phyloP scores from a whole-genome alignment of 2,888 invertebrate species.

The Laspeyria flexula region DNA sequence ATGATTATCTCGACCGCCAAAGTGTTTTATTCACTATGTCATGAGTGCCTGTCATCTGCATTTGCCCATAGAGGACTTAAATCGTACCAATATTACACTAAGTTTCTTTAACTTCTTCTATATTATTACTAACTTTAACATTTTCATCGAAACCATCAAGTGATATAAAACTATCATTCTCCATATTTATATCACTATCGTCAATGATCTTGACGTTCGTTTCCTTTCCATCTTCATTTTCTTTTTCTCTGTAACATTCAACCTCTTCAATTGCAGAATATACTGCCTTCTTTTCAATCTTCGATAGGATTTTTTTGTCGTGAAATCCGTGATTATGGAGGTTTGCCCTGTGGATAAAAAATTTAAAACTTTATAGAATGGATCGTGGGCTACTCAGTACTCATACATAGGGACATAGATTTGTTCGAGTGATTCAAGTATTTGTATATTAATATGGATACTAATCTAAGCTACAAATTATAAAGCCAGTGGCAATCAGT shows the following conservation, averaged over 20 bases:
- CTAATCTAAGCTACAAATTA: no score
- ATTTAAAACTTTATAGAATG: no score
- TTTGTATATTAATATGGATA: no score
- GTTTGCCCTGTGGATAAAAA: conserved; percentile 61
- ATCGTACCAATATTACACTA: neutral
- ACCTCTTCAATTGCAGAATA: conserved; percentile 69
- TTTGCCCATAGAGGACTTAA: neutral
- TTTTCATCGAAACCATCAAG: conserved; percentile 28
- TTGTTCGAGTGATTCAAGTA: no score
- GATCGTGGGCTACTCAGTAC: no score
- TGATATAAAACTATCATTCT: conserved; percentile 26
- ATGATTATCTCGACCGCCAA: no score
- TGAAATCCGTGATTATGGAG: conserved; percentile 80
- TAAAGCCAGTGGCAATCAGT: no score
- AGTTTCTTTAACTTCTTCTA: neutral
- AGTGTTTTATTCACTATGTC: neutral
- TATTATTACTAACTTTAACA: conserved; percentile 3
- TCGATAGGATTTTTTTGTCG: conserved; percentile 77
- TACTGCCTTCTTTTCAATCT: conserved; percentile 77
- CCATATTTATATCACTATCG: conserved; percentile 27
- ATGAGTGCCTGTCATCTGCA: neutral
- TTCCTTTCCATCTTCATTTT: conserved; percentile 40
- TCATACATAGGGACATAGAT: no score
- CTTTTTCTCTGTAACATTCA: conserved; percentile 56
- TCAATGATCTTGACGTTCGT: conserved; percentile 14